Evolutionary conservation across 2,113 vertebrate species (phyloP).

Genomic region (Rhipidura dahli): DNA sequence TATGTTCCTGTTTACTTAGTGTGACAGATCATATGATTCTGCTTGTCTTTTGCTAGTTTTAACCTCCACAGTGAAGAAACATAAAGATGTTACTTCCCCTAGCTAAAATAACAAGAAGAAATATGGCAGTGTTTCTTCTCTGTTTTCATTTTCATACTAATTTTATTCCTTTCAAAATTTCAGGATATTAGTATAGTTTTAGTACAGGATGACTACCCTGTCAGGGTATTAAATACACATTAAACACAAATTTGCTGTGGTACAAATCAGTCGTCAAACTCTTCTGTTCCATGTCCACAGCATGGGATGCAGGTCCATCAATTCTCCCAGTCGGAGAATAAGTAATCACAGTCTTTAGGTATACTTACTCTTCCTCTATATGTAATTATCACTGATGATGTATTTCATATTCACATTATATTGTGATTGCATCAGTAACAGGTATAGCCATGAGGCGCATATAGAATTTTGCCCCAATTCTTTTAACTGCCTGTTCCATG

Average conservation of each 20-base stretch:
- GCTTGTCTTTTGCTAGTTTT: not conserved
- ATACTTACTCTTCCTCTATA: not conserved
- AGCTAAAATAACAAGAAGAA: not conserved
- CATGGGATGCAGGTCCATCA: not conserved
- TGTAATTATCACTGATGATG: not conserved
- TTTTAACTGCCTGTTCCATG: rapidly evolving
- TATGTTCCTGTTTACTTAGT: not conserved
- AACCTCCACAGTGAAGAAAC: not conserved
- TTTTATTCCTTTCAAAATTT: not conserved
- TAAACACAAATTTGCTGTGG: not conserved
- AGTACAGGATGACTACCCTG: not conserved
- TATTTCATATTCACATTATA: not conserved
- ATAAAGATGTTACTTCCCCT: not conserved
- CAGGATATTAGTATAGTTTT: not conserved
- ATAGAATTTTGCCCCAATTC: not conserved
- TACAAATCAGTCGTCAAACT: not conserved
- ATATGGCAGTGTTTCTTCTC: not conserved
- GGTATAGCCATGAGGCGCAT: not conserved
- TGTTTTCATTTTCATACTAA: not conserved
- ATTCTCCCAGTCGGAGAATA: not conserved
- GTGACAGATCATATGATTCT: not conserved
- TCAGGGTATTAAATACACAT: not conserved
- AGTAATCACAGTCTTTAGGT: not conserved
- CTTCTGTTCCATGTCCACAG: not conserved
- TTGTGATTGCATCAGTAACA: not conserved